Evolutionary conservation across 2,113 vertebrate genomes (phyloP), one percentile per base, ranked within the genome.

Genomic region (Scomber scombrus): DNA sequence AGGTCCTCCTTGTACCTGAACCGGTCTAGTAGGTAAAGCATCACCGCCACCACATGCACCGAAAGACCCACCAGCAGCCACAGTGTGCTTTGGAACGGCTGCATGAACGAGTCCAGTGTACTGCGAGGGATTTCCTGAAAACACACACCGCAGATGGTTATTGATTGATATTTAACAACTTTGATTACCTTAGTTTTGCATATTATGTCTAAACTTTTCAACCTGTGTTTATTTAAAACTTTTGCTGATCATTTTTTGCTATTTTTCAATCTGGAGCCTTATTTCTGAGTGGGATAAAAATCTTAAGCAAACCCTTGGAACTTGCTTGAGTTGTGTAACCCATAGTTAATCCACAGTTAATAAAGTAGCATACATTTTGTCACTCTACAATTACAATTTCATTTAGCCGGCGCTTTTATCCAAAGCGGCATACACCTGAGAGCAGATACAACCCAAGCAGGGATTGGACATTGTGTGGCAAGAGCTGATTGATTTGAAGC

Each of bases 41-140:
- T 99, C 91, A 99, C 98, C n/a, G 98, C 98, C 94, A 99, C 98
- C 93, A 99, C 98, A 12, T 99, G 98, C 78, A 99, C 98, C 0
- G 98, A 99, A 15, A 99, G 95, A 81, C 98, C 98, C 92, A 99
- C 98, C 92, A 99, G 91, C 86, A 99, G 93, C 98, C 98, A 99
- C 57, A 99, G 95, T 0, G 98, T 99, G 94, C 98, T 99, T 94
- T 99, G 98, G 91, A 99, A 99, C 0, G 98, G 98, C 94, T 99
- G 98, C 98, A 99, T 99, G 94, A 99, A 99, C 0, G 98, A 99
- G 90, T 99, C 98, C 95, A 99, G 83, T 1, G 98, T 99, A 92
- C 98, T 99, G 85, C 98, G 96, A 34, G 98, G 98, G 61, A 99
- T 99, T 97, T 99, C 98, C 98, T 99, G 88, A 60, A 90, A 92